These are phyloP conservation scores for Heterodera schachtii DNA, from an alignment of 1,140 invertebrate genomes.

Conservation along the genomic window DNA sequence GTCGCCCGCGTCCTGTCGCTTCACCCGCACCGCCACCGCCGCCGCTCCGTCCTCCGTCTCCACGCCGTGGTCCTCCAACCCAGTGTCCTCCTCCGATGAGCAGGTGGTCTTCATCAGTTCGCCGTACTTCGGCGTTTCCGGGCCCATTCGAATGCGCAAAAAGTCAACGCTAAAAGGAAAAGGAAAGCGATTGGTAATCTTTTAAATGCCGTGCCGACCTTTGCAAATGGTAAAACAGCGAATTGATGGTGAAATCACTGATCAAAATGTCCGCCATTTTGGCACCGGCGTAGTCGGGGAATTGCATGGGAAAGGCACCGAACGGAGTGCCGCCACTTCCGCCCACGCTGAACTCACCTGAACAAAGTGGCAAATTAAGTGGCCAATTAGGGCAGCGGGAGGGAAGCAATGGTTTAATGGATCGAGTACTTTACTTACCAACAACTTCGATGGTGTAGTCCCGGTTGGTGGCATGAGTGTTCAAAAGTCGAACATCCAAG, in stretches of 20 bases:
- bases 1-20: constrained; percentile 42
- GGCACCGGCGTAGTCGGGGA: constrained; percentile 49
- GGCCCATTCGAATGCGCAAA: constrained; percentile 58
- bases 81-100: constrained; percentile 52
- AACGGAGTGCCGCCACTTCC: constrained; percentile 62
- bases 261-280: constrained; percentile 64
- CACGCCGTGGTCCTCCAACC: constrained; percentile 55
- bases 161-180: constrained; percentile 55
- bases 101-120: constrained; percentile 64
- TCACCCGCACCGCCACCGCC: constrained; percentile 4
- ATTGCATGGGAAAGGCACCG: constrained; percentile 62
- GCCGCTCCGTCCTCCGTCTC: constrained; percentile 40
- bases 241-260: constrained; percentile 64
- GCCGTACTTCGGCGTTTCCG: constrained; percentile 64
- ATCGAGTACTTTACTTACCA: constrained; percentile 10
- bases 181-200: neutral
- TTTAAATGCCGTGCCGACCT: constrained; percentile 18
- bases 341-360: constrained; percentile 56
- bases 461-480: constrained; percentile 62
- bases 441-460: constrained; percentile 63
- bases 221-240: constrained; percentile 61
- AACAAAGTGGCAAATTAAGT: neutral
- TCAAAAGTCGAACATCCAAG: constrained; percentile 60
- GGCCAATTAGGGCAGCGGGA: too few relatives aligned
- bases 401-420: too few relatives aligned